phyloP scores from a whole-genome alignment of 2,797 vertebrate species.

The Propithecus perrieri region DNA sequence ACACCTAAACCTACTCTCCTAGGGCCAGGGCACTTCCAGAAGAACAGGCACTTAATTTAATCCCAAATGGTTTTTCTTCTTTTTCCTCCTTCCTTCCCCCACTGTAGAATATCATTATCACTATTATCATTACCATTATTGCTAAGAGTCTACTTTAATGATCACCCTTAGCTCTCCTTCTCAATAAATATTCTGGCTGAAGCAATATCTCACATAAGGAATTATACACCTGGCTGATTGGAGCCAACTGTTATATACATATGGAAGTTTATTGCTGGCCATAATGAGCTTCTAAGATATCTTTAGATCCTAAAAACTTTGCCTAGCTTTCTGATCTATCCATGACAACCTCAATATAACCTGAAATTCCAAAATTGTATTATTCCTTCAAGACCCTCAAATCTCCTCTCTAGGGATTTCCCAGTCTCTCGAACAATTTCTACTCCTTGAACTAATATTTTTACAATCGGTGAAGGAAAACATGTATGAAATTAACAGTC shows the following conservation, averaged over 20 bases:
- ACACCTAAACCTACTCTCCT: neutral
- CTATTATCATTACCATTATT: neutral
- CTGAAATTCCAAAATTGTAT: neutral
- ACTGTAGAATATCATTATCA: neutral
- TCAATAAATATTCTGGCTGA: neutral
- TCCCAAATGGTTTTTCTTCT: neutral
- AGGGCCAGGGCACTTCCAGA: neutral
- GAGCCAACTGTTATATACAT: neutral
- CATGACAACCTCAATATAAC: neutral
- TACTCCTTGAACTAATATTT: neutral
- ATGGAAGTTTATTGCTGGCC: neutral
- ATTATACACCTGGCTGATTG: neutral
- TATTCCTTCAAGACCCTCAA: neutral
- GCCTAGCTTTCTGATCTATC: neutral
- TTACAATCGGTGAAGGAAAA: neutral
- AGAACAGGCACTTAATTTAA: neutral
- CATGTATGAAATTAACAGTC: neutral
- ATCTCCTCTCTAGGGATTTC: neutral
- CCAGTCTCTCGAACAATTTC: neutral
- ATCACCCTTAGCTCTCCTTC: neutral
- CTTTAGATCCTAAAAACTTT: neutral
- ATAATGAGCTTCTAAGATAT: neutral
- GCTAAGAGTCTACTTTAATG: neutral
- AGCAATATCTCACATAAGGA: neutral
- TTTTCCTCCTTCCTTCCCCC: accelerated